Evolutionary conservation across 1,140 invertebrate genomes (phyloP).

Genomic region (Lordiphosa stackelbergi): DNA sequence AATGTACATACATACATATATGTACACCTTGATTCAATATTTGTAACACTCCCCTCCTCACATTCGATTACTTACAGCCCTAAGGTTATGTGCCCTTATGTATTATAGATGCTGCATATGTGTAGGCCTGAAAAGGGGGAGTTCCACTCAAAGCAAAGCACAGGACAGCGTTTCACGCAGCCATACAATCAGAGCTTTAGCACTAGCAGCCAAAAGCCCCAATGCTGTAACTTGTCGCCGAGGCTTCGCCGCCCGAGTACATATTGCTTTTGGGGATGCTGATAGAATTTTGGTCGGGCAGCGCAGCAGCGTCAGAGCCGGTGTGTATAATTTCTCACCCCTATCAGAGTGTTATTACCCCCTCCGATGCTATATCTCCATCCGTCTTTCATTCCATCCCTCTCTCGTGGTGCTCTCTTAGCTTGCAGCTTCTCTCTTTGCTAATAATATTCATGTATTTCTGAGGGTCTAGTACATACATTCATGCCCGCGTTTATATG

Average conservation of each 20-base stretch:
- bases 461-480: conserved; percentile 7
- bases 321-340: conserved; percentile 61
- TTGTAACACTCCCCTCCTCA: conserved; percentile 39
- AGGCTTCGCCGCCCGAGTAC: conserved; percentile 51
- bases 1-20: conserved; percentile 15
- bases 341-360: conserved; percentile 20
- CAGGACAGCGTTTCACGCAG: conserved; percentile 15
- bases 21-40: conserved; percentile 58
- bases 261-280: conserved; percentile 74
- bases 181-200: conserved; percentile 10
- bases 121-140: conserved; percentile 25
- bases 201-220: conserved; percentile 38
- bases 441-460: conserved; percentile 13
- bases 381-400: conserved; percentile 16
- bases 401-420: conserved; percentile 12
- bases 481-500: neutral
- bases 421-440: conserved; percentile 2
- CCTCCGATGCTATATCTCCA: conserved; percentile 22
- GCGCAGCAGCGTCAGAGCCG: conserved; percentile 30
- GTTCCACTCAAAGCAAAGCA: conserved; percentile 15
- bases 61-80: conserved; percentile 40
- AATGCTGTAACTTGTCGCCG: conserved; percentile 18
- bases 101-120: conserved; percentile 30
- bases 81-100: conserved; percentile 23
- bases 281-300: conserved; percentile 46